These are phyloP conservation scores for Apis florea DNA, from an alignment of 1,140 invertebrate species.

Conservation along the genomic window DNA sequence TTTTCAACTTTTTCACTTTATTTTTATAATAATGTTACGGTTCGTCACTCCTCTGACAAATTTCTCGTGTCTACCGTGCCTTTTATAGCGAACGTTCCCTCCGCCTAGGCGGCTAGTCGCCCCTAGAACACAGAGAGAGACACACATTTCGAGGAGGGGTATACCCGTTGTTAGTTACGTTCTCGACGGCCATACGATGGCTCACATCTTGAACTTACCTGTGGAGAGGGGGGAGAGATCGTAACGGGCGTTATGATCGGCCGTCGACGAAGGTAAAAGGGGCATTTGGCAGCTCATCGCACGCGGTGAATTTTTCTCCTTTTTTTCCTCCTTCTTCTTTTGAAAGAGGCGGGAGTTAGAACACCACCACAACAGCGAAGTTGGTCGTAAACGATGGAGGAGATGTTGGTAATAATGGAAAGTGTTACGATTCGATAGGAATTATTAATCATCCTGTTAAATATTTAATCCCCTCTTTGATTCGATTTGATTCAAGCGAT, in stretches of 20 bases:
- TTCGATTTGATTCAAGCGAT: too few relatives aligned
- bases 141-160: constrained; percentile 54
- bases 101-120: constrained; percentile 52
- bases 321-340: too few relatives aligned
- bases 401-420: too few relatives aligned
- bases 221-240: constrained; percentile 37
- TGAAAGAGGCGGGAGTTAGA: too few relatives aligned
- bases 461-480: too few relatives aligned
- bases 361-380: too few relatives aligned
- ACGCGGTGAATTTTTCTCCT: too few relatives aligned
- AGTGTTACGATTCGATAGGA: too few relatives aligned
- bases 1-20: not conserved
- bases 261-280: constrained; percentile 28
- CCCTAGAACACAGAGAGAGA: constrained; percentile 52
- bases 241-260: not conserved
- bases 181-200: constrained; percentile 50
- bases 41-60: constrained; percentile 69
- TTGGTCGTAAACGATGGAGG: too few relatives aligned
- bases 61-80: constrained; percentile 57
- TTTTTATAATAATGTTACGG: constrained; percentile 48
- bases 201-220: constrained; percentile 47
- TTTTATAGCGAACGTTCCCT: constrained; percentile 69
- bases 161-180: constrained; percentile 27
- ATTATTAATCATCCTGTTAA: too few relatives aligned
- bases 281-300: constrained; percentile 9